Conservation (phyloP, 2,797 vertebrate species). For the Margarornis squamiger region DNA sequence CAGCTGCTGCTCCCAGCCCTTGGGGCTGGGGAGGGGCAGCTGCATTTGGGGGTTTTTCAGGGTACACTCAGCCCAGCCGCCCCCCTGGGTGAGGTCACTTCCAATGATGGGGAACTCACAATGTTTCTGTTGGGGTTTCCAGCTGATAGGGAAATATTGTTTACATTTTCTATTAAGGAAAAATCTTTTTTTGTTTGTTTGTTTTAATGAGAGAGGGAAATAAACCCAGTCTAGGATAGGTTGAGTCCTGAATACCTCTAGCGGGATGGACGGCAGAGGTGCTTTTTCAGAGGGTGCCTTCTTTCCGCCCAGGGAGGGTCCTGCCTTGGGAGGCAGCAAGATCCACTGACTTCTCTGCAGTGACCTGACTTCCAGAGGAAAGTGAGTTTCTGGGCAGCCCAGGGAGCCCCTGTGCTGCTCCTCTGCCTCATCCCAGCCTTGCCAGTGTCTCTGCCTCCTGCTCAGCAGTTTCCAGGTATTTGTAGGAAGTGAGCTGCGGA, state of each 20-base stretch:
- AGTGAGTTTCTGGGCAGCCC: background rate
- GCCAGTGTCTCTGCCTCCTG: background rate
- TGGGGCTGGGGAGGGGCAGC: background rate
- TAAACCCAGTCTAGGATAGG: background rate
- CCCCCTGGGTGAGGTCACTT: constrained; percentile 44
- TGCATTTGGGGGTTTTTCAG: constrained; percentile 45
- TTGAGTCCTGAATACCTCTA: background rate
- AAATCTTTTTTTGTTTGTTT: background rate
- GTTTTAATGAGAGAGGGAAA: background rate
- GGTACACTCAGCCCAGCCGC: constrained; percentile 44
- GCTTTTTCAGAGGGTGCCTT: background rate
- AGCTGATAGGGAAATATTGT: constrained; percentile 36
- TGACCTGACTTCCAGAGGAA: background rate
- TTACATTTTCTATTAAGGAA: constrained; percentile 47
- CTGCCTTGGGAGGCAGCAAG: background rate
- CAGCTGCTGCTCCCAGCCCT: background rate
- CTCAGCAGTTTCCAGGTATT: background rate
- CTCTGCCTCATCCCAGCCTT: background rate
- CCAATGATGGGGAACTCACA: constrained; percentile 2
- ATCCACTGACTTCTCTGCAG: background rate
- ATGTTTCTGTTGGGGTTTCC: background rate
- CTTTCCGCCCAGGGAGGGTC: background rate
- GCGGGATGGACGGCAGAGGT: rapidly evolving
- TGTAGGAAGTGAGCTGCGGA: rapidly evolving
- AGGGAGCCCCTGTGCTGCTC: rapidly evolving